Percentiles rank a stretch among this genome's conserved stretches.
These are phyloP conservation scores for Centrocercus urophasianus DNA, from an alignment of 2,113 vertebrate genomes.

Conservation along the genomic window DNA sequence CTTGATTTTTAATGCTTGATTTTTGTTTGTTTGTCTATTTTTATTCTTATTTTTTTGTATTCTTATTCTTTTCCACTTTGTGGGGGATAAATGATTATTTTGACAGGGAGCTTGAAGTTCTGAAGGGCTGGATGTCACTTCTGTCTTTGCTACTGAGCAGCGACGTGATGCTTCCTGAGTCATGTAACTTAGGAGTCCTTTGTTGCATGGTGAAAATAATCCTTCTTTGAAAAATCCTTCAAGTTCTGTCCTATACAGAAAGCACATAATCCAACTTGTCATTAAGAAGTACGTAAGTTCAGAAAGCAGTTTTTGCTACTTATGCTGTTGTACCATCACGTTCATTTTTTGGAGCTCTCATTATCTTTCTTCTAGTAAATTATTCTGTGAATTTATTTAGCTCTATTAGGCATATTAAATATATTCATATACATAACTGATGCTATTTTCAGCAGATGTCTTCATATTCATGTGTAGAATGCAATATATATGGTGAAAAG, in stretches of 20 bases:
- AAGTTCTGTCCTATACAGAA: neutral
- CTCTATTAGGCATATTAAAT: neutral
- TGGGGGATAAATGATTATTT: neutral
- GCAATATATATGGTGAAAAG: neutral
- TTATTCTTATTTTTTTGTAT: neutral
- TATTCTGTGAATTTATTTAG: neutral
- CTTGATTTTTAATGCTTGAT: neutral
- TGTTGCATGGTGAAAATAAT: neutral
- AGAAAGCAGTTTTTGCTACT: neutral
- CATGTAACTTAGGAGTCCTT: neutral
- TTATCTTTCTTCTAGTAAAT: neutral
- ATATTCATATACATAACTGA: neutral
- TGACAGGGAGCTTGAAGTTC: neutral
- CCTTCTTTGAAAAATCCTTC: neutral
- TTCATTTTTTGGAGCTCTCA: neutral
- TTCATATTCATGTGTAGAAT: neutral
- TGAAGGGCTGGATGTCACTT: neutral
- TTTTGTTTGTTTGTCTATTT: neutral
- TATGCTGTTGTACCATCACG: slow-evolving; percentile 3
- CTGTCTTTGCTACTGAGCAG: neutral
- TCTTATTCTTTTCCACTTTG: fast-evolving
- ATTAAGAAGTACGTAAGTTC: neutral
- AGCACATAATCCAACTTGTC: neutral
- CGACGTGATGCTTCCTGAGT: neutral
- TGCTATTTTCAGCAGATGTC: neutral